These are phyloP conservation scores for Pristionchus exspectatus DNA, from an alignment of 2,888 invertebrate genomes.

Conservation along the genomic window DNA sequence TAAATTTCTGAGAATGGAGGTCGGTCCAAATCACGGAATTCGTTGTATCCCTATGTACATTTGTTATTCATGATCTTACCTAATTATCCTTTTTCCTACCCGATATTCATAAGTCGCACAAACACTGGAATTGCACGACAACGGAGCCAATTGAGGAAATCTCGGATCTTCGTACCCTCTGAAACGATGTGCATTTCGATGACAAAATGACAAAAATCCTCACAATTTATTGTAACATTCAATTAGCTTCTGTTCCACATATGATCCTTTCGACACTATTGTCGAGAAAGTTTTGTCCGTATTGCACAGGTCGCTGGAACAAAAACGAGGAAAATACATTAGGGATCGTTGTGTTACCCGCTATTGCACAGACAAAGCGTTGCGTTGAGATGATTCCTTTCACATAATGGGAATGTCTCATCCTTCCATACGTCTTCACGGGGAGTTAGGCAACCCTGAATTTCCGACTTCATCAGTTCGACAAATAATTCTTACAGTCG, in stretches of 20 bases:
- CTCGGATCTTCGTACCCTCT: neutral
- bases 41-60: neutral
- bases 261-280: neutral
- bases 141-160: neutral
- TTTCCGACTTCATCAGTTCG: neutral
- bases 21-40: neutral
- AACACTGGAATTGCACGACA: neutral
- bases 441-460: no score
- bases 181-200: neutral
- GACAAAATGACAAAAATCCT: neutral
- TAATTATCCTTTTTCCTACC: neutral
- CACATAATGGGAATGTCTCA: neutral
- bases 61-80: no score
- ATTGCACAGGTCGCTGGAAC: neutral
- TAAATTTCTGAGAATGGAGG: neutral
- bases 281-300: neutral
- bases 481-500: neutral
- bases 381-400: neutral
- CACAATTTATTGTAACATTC: neutral
- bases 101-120: neutral
- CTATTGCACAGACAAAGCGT: neutral
- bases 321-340: neutral
- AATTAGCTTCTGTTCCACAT: neutral
- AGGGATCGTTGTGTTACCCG: neutral
- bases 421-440: neutral